These are phyloP conservation scores for Eucera pruinosa DNA, from an alignment of 2,888 invertebrate genomes.

Conservation along the genomic window DNA sequence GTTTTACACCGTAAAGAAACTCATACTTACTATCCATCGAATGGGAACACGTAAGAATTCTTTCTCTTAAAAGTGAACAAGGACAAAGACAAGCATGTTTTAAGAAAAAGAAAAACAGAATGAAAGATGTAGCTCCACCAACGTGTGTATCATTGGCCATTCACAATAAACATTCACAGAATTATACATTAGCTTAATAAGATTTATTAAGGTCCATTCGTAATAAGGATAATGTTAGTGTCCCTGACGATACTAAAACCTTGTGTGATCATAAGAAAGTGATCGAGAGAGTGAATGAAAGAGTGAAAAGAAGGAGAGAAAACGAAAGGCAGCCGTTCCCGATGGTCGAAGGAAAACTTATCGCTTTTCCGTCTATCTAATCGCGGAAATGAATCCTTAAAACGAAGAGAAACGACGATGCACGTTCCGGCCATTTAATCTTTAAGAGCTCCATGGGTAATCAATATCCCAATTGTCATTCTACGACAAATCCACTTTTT, in stretches of 20 bases:
- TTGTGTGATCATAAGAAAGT: not conserved
- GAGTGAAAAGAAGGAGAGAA: constrained; percentile 4
- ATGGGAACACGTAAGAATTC: constrained; percentile 7
- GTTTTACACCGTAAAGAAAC: constrained; percentile 82
- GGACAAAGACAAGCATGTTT: not conserved
- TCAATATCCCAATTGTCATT: constrained; percentile 12
- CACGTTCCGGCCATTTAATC: constrained; percentile 9
- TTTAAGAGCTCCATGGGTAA: constrained; percentile 18
- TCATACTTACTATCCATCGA: constrained; percentile 65
- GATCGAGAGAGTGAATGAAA: not conserved
- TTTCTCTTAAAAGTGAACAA: constrained; percentile 1
- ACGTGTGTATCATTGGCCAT: constrained; percentile 56
- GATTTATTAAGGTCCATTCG: constrained; percentile 57
- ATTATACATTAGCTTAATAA: constrained; percentile 52
- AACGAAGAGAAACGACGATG: constrained; percentile 12
- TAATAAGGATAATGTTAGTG: constrained; percentile 39
- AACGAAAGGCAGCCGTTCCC: constrained; percentile 5
- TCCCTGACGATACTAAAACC: constrained; percentile 9
- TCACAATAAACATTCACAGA: constrained; percentile 40
- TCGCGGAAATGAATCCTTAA: not conserved
- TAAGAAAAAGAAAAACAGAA: not conserved
- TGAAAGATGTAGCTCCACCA: constrained; percentile 34
- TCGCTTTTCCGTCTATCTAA: constrained; percentile 8
- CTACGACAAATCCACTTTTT: too few relatives aligned
- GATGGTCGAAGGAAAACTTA: constrained; percentile 50